These are phyloP conservation scores for Centruroides sculpturatus DNA, from an alignment of 1,140 invertebrate species.

Conservation along the genomic window DNA sequence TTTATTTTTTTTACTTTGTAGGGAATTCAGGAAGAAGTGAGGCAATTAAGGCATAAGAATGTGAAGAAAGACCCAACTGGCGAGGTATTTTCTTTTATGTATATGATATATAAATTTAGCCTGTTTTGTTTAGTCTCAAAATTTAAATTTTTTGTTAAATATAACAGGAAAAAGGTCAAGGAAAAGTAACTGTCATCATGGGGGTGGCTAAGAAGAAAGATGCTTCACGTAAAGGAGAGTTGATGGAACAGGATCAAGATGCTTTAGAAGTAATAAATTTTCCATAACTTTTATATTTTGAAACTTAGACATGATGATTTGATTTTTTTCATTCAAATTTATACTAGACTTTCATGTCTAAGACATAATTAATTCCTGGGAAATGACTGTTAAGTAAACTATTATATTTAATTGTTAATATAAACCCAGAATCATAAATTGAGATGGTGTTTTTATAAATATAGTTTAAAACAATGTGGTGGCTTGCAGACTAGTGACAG, in stretches of 20 bases:
- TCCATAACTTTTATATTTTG: neutral
- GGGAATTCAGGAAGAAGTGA: constrained; percentile 69
- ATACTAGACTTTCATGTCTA: too few relatives aligned
- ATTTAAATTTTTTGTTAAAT: neutral
- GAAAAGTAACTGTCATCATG: constrained; percentile 45
- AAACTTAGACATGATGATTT: too few relatives aligned
- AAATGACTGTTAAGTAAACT: too few relatives aligned
- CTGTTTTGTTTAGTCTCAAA: neutral
- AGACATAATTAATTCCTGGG: too few relatives aligned
- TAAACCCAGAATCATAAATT: too few relatives aligned
- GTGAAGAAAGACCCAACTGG: constrained; percentile 13
- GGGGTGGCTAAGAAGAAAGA: constrained; percentile 74
- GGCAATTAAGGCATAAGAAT: constrained; percentile 36
- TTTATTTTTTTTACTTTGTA: constrained; percentile 9
- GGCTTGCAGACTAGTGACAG: too few relatives aligned
- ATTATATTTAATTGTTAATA: too few relatives aligned
- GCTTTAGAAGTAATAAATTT: constrained; percentile 49
- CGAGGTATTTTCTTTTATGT: constrained; percentile 40
- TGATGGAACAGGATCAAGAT: constrained; percentile 95
- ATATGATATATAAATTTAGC: constrained; percentile 29
- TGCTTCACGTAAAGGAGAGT: constrained; percentile 67
- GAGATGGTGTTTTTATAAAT: too few relatives aligned
- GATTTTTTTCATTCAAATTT: too few relatives aligned
- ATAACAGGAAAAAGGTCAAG: constrained; percentile 6
- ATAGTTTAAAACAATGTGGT: too few relatives aligned